Evolutionary conservation across 2,113 vertebrate genomes (phyloP).

Genomic region (Oreotrochilus melanogaster): DNA sequence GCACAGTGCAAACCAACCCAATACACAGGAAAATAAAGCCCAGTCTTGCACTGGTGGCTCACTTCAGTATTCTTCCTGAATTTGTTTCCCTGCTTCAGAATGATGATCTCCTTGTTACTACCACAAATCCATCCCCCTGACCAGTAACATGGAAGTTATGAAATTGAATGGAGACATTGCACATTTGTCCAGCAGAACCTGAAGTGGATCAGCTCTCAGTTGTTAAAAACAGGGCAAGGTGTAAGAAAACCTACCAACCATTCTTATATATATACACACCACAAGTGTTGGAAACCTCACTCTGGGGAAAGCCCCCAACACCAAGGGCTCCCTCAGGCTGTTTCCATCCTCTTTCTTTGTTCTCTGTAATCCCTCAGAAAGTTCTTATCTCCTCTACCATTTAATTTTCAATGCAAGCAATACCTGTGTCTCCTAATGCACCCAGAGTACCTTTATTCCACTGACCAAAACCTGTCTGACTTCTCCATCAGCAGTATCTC

Average conservation of each 20-base stretch:
- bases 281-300: neutral
- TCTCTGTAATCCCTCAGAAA: accelerated
- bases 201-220: neutral
- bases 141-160: neutral
- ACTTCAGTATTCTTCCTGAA: neutral
- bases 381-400: neutral
- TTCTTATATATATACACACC: neutral
- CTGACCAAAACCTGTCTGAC: neutral
- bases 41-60: neutral
- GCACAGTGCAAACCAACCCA: neutral
- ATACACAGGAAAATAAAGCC: accelerated
- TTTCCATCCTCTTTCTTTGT: neutral
- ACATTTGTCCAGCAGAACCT: neutral
- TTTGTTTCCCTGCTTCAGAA: neutral
- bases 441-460: neutral
- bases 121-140: neutral
- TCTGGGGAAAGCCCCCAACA: accelerated
- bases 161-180: neutral
- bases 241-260: neutral
- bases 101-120: neutral
- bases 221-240: neutral
- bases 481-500: neutral
- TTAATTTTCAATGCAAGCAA: neutral
- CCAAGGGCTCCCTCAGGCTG: neutral
- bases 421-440: neutral